Percentiles rank a stretch among this genome's conserved stretches.
Conservation (phyloP, 2,113 vertebrate species). For the Hystrix cristata region DNA sequence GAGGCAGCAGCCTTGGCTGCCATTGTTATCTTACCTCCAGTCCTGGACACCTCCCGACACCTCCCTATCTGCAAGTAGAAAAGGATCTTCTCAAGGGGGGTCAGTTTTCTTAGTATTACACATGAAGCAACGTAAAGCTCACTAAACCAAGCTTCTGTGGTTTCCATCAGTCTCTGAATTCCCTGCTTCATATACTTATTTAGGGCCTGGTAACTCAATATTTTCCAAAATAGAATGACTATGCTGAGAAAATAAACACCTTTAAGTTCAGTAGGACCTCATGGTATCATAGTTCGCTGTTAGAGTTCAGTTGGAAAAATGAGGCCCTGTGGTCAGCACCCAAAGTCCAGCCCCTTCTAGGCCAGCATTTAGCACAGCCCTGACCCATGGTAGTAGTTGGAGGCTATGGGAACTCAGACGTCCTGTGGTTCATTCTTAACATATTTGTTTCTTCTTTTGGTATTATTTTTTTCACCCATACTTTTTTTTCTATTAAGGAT, state of each 20-base stretch:
- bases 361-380: background rate
- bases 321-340: background rate
- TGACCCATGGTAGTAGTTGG: background rate
- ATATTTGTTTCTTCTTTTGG: background rate
- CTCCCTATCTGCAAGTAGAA: background rate
- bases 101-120: background rate
- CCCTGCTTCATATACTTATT: background rate
- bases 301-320: background rate
- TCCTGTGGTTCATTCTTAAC: background rate
- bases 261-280: background rate
- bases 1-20: background rate
- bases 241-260: background rate
- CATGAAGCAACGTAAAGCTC: background rate
- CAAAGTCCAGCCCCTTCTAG: background rate
- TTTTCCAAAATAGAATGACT: background rate
- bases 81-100: background rate
- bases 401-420: background rate
- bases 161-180: background rate
- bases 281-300: background rate
- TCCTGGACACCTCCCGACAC: background rate
- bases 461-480: background rate
- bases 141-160: background rate
- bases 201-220: background rate
- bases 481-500: background rate
- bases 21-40: background rate